Evolutionary conservation across 2,888 invertebrate genomes (phyloP), one percentile per base, ranked within the genome.

Genomic region (Allophyes oxyacanthae): DNA sequence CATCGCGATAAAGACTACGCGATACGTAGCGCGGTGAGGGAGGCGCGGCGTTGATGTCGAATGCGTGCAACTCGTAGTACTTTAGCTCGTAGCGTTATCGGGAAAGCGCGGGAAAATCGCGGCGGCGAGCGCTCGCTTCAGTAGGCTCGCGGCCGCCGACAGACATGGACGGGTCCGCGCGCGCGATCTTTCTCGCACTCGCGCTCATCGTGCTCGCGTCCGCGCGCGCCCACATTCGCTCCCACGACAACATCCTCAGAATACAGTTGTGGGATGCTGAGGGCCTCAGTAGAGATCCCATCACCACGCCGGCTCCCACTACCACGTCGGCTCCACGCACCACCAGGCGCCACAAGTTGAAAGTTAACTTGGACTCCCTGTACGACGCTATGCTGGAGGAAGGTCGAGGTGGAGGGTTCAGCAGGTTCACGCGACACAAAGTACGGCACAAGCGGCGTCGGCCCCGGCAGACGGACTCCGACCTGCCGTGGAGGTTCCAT

Each of bases 401-500:
- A 60, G 88, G 88, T 37, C 87, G 83, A 55, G 86, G 87, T 28
- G 87, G 86, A 13, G 88, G 86, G 7, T 85, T 85, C 50, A 87
- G 88, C 28, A 83, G 92, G 69, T 92, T 89, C 72, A 90, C 92
- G 32, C 83, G 92, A 57, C 94, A 94, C 57, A 88, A 88, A 82
- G 94, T 93, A 46, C 79, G 94, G 68, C 94, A 94, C 64, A 94
- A 94, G 92, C 81, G 94, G 69, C 89, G 94, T 54, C 85, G 92
- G 82, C 85, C 92, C 5, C 83, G 93, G 71, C 88, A 90, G 74
- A 86, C 83, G 66, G 88, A 88, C 30, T 78, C 82, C 20, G 90
- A 91, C 38, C 81, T 88, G 64, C 94, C 92, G 66, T 94, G 95
- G 95, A 89, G 94, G 86, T 94, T 94, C 85, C 94, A 94, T 78